Evolutionary conservation across 2,113 vertebrate genomes (phyloP).

Genomic region (Odocoileus hemionus): DNA sequence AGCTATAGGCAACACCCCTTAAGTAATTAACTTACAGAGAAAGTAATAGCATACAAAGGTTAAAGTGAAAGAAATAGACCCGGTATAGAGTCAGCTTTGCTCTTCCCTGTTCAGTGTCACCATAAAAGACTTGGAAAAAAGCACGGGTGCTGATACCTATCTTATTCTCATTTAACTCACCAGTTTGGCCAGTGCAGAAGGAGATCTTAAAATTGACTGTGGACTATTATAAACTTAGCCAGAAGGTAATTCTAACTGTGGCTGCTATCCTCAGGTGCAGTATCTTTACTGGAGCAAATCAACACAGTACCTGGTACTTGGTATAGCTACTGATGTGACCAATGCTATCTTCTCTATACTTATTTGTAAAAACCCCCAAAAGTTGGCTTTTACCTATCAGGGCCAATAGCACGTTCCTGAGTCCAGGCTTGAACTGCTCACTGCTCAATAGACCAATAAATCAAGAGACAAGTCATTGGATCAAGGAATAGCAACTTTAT

Average conservation of each 20-base stretch:
- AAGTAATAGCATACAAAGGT: neutral
- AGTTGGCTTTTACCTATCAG: neutral
- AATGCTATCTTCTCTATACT: neutral
- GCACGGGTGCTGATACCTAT: neutral
- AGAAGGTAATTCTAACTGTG: neutral
- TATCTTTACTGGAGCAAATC: conserved; percentile 10
- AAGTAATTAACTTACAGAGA: neutral
- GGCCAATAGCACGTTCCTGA: neutral
- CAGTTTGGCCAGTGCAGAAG: neutral
- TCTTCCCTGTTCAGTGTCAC: neutral
- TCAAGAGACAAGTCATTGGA: neutral
- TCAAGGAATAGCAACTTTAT: neutral
- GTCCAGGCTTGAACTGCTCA: neutral
- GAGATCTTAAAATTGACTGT: neutral
- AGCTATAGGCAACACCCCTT: neutral
- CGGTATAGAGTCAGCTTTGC: neutral
- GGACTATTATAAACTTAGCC: neutral
- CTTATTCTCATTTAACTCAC: neutral
- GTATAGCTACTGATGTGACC: neutral
- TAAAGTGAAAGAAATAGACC: neutral
- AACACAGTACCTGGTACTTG: neutral
- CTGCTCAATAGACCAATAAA: neutral
- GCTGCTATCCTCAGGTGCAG: neutral
- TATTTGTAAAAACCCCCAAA: conserved; percentile 2
- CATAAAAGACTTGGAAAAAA: neutral